These are phyloP conservation scores for Muricea muricata DNA, from an alignment of 92 coral and sea anemone species.

Conservation along the genomic window DNA sequence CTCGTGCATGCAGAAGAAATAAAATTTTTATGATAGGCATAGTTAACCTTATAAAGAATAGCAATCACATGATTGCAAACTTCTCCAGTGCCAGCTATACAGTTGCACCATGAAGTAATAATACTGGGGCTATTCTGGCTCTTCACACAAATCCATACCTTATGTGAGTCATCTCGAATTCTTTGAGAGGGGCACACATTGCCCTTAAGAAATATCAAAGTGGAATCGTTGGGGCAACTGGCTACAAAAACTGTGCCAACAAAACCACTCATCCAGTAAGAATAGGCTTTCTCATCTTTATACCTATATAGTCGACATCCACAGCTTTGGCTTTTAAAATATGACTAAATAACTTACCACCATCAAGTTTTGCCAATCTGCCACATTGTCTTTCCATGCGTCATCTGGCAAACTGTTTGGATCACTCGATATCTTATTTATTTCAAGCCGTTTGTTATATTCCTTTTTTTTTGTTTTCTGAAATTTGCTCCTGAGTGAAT, in stretches of 20 bases:
- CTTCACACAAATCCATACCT: constrained; percentile 1
- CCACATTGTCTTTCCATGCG: not conserved
- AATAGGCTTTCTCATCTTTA: constrained; percentile 1
- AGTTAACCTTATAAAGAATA: constrained; percentile 12
- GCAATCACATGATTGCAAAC: constrained; percentile 28
- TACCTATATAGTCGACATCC: constrained; percentile 15
- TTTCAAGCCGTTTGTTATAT: constrained; percentile 23
- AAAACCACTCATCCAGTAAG: constrained; percentile 14
- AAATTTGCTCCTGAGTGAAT: constrained; percentile 34
- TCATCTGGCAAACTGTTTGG: not conserved
- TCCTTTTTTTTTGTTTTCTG: constrained; percentile 13
- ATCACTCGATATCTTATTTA: not conserved
- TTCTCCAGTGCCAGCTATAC: constrained; percentile 5
- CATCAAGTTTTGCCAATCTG: constrained; percentile 55
- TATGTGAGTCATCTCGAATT: constrained; percentile 37
- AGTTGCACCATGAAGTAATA: constrained; percentile 1
- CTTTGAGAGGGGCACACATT: constrained; percentile 56
- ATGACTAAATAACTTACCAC: constrained; percentile 38
- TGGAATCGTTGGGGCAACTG: constrained; percentile 34
- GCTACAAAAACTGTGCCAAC: constrained; percentile 33
- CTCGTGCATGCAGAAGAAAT: constrained; percentile 46
- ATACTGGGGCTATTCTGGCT: not conserved
- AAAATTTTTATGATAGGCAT: not conserved
- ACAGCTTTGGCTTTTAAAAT: constrained; percentile 43
- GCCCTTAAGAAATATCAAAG: constrained; percentile 14